These are phyloP conservation scores for Lepus americanus DNA, from an alignment of 2,113 vertebrate genomes.

Conservation along the genomic window DNA sequence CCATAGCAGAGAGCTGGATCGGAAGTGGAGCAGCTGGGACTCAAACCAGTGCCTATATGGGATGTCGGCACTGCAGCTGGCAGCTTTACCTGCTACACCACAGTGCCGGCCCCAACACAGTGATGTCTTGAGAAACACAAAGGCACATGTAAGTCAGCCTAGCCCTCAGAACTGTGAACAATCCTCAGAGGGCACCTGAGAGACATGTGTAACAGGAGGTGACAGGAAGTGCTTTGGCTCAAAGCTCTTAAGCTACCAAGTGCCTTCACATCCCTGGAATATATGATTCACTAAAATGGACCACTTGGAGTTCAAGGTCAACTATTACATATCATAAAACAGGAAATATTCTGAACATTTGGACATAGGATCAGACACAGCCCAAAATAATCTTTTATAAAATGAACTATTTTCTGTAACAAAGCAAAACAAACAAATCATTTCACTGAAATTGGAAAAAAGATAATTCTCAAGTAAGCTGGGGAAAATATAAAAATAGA, in stretches of 20 bases:
- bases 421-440: conserved; percentile 23
- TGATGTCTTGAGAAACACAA: background rate
- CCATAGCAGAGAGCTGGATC: too few relatives aligned
- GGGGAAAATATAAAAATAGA: background rate
- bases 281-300: background rate
- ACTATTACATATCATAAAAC: conserved; percentile 40
- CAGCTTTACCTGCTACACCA: too few relatives aligned
- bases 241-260: background rate
- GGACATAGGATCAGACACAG: background rate
- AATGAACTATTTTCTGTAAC: conserved; percentile 32
- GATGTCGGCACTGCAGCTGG: too few relatives aligned
- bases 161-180: background rate
- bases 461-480: conserved; percentile 41
- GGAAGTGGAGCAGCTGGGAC: too few relatives aligned
- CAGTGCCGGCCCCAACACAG: too few relatives aligned
- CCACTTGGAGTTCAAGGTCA: conserved; percentile 54
- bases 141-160: background rate
- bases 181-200: background rate
- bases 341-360: conserved; percentile 28
- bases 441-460: conserved; percentile 45
- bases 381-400: conserved; percentile 27
- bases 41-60: too few relatives aligned
- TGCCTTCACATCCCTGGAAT: background rate
- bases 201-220: background rate
- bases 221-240: background rate